Conservation (phyloP, 1,140 invertebrate species). For the Melitaea cinxia region DNA sequence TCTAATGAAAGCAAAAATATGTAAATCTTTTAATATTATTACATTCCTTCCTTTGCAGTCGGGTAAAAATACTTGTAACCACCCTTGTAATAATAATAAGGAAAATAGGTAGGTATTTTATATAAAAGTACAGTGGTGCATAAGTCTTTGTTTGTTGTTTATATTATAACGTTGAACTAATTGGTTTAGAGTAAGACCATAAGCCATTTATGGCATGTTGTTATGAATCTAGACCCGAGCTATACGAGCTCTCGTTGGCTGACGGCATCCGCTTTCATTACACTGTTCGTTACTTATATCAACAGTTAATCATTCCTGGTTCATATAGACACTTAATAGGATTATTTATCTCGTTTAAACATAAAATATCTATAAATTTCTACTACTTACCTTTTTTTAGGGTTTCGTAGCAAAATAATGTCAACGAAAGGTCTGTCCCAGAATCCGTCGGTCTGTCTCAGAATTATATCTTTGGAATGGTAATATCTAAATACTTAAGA, state of each 20-base stretch:
- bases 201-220: conserved; percentile 55
- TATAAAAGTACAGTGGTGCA: not conserved
- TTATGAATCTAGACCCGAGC: conserved; percentile 46
- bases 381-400: no score
- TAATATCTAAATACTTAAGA: no score
- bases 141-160: conserved; percentile 26
- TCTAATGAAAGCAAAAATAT: no score
- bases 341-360: not conserved
- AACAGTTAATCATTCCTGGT: not conserved
- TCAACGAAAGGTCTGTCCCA: no score
- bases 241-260: conserved; percentile 27
- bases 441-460: no score
- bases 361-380: not conserved
- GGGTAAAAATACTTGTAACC: no score
- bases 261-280: conserved; percentile 43
- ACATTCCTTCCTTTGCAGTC: no score
- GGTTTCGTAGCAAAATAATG: no score
- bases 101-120: no score
- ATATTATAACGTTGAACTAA: conserved; percentile 48
- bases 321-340: not conserved
- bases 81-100: no score
- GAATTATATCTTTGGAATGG: no score
- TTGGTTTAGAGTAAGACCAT: conserved; percentile 52
- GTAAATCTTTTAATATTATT: no score
- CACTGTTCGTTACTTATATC: conserved; percentile 39